Base-by-base conservation (phyloP, 2,113 vertebrate genomes). In the Sula dactylatra region DNA sequence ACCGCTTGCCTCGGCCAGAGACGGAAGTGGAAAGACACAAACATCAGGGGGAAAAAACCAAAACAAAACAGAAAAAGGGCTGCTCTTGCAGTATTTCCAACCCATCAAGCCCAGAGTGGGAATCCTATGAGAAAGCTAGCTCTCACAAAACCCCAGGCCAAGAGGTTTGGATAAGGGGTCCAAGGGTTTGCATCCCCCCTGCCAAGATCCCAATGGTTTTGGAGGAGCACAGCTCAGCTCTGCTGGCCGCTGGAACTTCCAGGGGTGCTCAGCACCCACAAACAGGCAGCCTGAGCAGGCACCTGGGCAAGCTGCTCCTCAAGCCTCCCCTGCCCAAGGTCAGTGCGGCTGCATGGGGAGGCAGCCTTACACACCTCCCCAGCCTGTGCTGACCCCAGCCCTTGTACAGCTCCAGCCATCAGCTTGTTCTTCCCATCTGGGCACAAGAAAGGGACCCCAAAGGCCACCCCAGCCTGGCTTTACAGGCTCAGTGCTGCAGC, bases 21-120 rank as follows among this genome's bases (percentile, higher is more conserved):
- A 65, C 8, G 5, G 91, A 94, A 91, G 74, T 58, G 78, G 86
- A 95, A 95, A 91, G 82, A 93, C 70, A 70, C 70, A 95, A 95
- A 95, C 66, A 92, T 56, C 32, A 5, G 31, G 36, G 29, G 6
- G 0, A 2, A 14, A 52, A 55, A 45, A 62, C 44, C 44, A 45
- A 88, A 95, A 19, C 47, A 67, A 81, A 86, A 80, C 82, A 91
- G 55, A 85, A 93, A 95, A 97, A 94, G 67, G 78, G 86, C 94
- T 95, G 81, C 42, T 82, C 66, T 89, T 94, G 95, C 93, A 93
- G 38, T 77, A 94, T 95, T 96, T 86, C 84, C 59, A 90, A 76
- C 42, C 58, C 42, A n/a, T 87, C 66, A 61, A 94, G 66, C 45
- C 74, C 13, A 1, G 54, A 82, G 62, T 36, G n/a, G 82, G 66